Conservation (phyloP, 2,888 invertebrate species). For the Drosophila leonis region DNA sequence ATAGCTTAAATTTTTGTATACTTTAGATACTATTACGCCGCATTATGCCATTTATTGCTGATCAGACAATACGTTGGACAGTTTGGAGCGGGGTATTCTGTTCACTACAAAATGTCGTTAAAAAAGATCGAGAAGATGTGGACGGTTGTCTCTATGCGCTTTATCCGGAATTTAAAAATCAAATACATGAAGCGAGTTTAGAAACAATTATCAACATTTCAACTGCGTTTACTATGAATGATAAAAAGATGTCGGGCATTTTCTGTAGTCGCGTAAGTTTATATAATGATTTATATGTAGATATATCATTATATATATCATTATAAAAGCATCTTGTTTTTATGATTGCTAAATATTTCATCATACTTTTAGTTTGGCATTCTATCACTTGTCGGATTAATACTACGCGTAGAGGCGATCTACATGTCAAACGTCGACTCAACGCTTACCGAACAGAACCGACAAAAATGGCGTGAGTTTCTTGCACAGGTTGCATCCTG, state of each 20-base stretch:
- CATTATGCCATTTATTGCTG: constrained; percentile 87
- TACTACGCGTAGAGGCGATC: constrained; percentile 83
- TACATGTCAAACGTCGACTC: constrained; percentile 73
- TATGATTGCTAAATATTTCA: background rate
- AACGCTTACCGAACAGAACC: constrained; percentile 71
- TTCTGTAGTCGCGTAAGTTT: constrained; percentile 84
- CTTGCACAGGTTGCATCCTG: constrained; percentile 83
- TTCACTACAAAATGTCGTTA: constrained; percentile 83
- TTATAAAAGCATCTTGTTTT: too few relatives aligned
- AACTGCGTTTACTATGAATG: constrained; percentile 80
- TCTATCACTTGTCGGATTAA: constrained; percentile 83
- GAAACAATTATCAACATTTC: constrained; percentile 82
- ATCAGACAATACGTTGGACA: constrained; percentile 83
- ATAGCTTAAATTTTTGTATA: constrained; percentile 15
- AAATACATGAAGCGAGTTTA: constrained; percentile 83
- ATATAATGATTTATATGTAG: background rate
- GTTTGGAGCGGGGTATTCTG: constrained; percentile 84
- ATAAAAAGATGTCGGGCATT: constrained; percentile 83
- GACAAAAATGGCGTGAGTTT: constrained; percentile 83
- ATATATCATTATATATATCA: too few relatives aligned
- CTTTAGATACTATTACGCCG: constrained; percentile 89
- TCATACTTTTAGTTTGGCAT: constrained; percentile 83
- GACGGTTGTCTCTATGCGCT: constrained; percentile 83
- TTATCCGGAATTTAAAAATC: constrained; percentile 84
- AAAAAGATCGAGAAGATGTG: constrained; percentile 84